Base-by-base conservation (phyloP, 2,797 vertebrate genomes). In the Micromesistius poutassou region DNA sequence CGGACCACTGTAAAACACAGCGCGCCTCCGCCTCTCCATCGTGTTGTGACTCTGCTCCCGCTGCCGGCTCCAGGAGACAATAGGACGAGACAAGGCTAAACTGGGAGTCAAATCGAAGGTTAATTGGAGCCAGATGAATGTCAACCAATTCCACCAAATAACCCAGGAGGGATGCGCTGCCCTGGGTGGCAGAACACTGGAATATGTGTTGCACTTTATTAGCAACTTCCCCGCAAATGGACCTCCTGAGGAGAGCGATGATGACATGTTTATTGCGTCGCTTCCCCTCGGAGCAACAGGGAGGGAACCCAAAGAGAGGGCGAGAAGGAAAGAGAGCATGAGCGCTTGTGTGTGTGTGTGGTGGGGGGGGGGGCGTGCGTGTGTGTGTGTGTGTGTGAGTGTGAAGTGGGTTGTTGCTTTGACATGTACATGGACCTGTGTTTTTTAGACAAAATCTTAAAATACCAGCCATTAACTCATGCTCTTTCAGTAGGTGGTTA, bases 51-150 rank as follows among this genome's bases (percentile, higher is more conserved):
- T 79, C 71, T 80, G 80, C 79, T 77, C 83, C 82, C 80, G 72
- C 78, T 83, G 82, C 80, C 74, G 77, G 77, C 87, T 85, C 76
- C 80, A 80, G 84, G 88, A 91, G 88, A 91, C 88, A 92, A 93
- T 92, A 90, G 89, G 87, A 90, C 88, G 91, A 85, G 91, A 93
- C 92, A 91, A 73, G 84, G 87, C 85, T 93, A 88, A 90, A 91
- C 88, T 85, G 86, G 82, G 90, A 93, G 92, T 95, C 92, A 93
- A 94, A 93, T 88, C 85, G 80, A 92, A 94, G 92, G 93, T 95
- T 94, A 95, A 93, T 93, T 95, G 91, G 88, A 92, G 91, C 86
- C 90, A 91, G 81, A 85, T 81, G 93, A 93, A 94, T 91, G 91
- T 93, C 91, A 94, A 90, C 89, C 91, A 92, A 92, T 93, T 92